Conservation (phyloP, 1,140 invertebrate species). For the Aleiodes sp. region DNA sequence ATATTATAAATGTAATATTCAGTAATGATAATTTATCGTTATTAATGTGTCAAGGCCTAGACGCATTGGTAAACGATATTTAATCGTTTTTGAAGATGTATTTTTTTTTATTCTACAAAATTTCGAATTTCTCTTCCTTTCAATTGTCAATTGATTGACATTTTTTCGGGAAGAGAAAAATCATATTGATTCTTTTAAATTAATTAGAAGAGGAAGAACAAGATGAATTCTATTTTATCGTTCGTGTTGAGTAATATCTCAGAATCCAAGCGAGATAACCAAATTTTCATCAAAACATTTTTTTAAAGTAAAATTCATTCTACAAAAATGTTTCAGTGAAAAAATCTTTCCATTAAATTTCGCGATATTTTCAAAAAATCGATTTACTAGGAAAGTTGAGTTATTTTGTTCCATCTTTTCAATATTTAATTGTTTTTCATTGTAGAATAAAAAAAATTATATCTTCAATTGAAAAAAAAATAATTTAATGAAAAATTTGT, state of each 20-base stretch:
- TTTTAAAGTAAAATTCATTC: background rate
- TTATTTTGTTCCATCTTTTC: too few species aligned
- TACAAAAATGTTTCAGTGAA: slow-evolving; percentile 25
- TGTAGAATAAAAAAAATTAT: background rate
- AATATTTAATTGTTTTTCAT: too few species aligned
- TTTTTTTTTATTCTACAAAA: background rate
- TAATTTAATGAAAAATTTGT: slow-evolving; percentile 7
- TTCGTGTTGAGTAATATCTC: too few species aligned
- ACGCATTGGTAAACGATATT: slow-evolving; percentile 40
- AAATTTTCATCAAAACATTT: too few species aligned
- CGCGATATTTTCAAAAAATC: slow-evolving; percentile 21
- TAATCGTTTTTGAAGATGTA: slow-evolving; percentile 20
- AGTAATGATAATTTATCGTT: slow-evolving; percentile 38
- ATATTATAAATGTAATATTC: slow-evolving; percentile 37
- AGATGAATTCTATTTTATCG: too few species aligned
- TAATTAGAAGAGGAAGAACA: too few species aligned
- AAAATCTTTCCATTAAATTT: background rate
- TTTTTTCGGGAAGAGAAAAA: too few species aligned
- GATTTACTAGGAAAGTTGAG: too few species aligned
- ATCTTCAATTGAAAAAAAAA: slow-evolving; percentile 1
- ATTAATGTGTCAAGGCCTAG: slow-evolving; percentile 53
- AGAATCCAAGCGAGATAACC: too few species aligned
- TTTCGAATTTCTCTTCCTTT: background rate
- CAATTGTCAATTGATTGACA: background rate
- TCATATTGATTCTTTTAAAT: background rate